These are phyloP conservation scores for Sphaerophoria rueppellii DNA, from an alignment of 2,888 invertebrate genomes.

Conservation along the genomic window DNA sequence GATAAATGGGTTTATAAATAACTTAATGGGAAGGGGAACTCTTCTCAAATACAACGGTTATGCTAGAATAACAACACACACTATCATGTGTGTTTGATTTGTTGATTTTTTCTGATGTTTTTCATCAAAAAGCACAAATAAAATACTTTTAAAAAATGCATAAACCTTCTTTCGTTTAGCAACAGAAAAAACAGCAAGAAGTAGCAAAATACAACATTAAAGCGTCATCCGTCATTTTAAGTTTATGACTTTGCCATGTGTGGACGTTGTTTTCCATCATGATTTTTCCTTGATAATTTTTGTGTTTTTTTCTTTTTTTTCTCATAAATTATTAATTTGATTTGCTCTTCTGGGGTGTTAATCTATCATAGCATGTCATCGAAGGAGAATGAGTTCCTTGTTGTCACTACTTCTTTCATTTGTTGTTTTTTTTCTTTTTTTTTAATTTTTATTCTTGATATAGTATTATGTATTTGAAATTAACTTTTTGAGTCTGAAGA, in stretches of 20 bases:
- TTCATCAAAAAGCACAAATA: conserved; percentile 31
- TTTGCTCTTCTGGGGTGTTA: conserved; percentile 41
- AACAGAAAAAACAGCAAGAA: conserved; percentile 22
- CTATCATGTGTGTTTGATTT: conserved; percentile 8
- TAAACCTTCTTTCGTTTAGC: conserved; percentile 28
- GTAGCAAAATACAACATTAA: conserved; percentile 52
- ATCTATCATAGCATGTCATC: conserved; percentile 56
- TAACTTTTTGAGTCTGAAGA: no score
- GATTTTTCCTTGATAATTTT: conserved; percentile 8
- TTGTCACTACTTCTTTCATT: no score
- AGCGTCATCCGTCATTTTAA: conserved; percentile 56
- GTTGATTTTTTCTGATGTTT: conserved; percentile 31
- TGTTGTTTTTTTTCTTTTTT: no score
- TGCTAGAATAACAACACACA: conserved; percentile 30
- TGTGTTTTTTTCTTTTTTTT: background rate
- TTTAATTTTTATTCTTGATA: no score
- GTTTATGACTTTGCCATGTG: conserved; percentile 59
- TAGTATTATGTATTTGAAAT: no score
- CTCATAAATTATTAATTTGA: conserved; percentile 60
- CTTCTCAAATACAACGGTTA: conserved; percentile 19
- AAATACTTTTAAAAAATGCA: background rate
- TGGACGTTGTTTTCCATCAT: conserved; percentile 47
- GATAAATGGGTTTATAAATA: no score
- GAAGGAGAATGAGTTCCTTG: conserved; percentile 31
- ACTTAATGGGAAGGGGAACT: no score